Evolutionary conservation across 1,140 invertebrate species (phyloP).

Genomic region (Achatina immaculata): DNA sequence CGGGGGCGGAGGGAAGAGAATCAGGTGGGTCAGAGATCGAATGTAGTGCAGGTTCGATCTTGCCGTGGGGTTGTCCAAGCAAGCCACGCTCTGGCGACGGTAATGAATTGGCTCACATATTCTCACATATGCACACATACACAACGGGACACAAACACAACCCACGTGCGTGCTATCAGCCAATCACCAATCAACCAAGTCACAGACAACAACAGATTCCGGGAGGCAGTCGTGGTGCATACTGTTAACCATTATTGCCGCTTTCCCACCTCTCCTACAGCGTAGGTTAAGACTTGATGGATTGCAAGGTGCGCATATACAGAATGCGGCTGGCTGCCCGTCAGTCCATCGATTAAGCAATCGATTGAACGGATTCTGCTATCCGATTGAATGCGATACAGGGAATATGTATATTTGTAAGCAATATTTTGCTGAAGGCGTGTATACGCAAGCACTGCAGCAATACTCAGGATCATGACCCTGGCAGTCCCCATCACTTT

Average conservation of each 20-base stretch:
- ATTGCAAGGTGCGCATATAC: no score
- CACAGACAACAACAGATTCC: neutral
- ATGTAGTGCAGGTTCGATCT: conserved; percentile 28
- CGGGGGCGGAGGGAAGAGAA: neutral
- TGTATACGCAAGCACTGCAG: no score
- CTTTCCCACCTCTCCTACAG: neutral
- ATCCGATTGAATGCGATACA: no score
- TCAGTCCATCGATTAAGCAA: no score
- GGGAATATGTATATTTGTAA: no score
- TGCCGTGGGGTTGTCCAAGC: conserved; percentile 12
- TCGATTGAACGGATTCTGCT: no score
- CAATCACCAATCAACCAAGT: conserved; percentile 11
- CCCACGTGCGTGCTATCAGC: neutral
- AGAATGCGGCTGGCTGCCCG: no score
- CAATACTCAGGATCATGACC: no score
- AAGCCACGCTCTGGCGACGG: neutral
- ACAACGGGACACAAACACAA: neutral
- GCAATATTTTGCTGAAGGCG: no score
- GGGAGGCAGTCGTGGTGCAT: neutral
- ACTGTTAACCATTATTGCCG: neutral
- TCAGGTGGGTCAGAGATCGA: conserved; percentile 22
- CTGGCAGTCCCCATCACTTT: no score
- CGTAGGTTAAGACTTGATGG: neutral
- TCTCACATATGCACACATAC: neutral
- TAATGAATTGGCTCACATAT: neutral